Conservation (phyloP, 2,888 invertebrate genomes). For the Archips xylosteana region DNA sequence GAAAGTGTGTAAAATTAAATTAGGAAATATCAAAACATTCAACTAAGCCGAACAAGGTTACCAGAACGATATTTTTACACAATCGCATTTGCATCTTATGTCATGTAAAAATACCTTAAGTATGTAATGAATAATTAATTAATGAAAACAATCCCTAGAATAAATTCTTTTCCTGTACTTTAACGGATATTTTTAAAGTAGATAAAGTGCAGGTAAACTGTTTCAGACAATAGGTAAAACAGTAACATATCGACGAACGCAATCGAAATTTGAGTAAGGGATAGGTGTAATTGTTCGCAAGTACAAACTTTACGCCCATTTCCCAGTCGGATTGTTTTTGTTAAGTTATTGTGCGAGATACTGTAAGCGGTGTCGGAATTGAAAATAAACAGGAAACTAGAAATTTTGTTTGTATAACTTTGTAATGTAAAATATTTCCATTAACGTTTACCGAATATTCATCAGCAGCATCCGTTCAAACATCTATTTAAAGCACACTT, state of each 20-base stretch:
- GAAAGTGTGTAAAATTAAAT: background rate
- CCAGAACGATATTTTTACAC: too few relatives aligned
- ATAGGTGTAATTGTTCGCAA: background rate
- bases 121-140: too few relatives aligned
- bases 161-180: too few relatives aligned
- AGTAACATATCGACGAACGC: background rate
- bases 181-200: too few relatives aligned
- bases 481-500: slow-evolving; percentile 57
- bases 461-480: slow-evolving; percentile 54
- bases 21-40: background rate
- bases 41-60: background rate
- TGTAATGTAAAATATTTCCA: slow-evolving; percentile 41
- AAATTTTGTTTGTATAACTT: slow-evolving; percentile 16
- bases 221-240: background rate
- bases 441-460: slow-evolving; percentile 53
- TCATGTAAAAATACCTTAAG: too few relatives aligned
- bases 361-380: background rate
- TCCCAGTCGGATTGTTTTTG: background rate
- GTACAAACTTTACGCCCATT: background rate
- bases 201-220: too few relatives aligned
- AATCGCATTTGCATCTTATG: too few relatives aligned
- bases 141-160: too few relatives aligned
- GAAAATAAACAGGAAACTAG: slow-evolving; percentile 9
- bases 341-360: background rate
- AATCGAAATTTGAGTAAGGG: background rate